A percentile compares a stretch with the other conserved stretches of the same genome.
These are phyloP conservation scores for Nylanderia fulva DNA, from an alignment of 1,140 invertebrate genomes.

Conservation along the genomic window DNA sequence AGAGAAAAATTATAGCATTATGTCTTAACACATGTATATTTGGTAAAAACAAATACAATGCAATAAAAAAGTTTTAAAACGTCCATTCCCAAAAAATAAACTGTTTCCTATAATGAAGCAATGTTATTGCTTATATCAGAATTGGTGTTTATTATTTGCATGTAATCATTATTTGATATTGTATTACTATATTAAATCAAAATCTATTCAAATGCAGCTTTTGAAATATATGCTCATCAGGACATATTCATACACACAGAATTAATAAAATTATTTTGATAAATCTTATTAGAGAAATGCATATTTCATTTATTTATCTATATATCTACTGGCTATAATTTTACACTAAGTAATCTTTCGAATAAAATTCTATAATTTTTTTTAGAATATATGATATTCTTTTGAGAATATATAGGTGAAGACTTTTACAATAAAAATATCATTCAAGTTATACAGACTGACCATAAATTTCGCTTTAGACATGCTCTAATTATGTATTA, in stretches of 20 bases:
- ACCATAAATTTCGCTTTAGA: neutral
- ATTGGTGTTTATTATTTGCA: conserved; percentile 9
- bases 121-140: conserved; percentile 31
- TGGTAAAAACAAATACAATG: conserved; percentile 43
- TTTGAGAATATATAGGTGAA: neutral
- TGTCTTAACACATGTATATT: conserved; percentile 46
- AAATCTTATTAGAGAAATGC: conserved; percentile 14
- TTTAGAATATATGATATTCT: conserved; percentile 16
- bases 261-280: neutral
- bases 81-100: conserved; percentile 37
- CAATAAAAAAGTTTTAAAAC: conserved; percentile 40
- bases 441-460: neutral
- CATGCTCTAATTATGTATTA: neutral
- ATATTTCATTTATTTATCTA: conserved; percentile 31
- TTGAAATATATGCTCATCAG: conserved; percentile 11
- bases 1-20: conserved; percentile 30
- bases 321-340: conserved; percentile 23
- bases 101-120: neutral
- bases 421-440: conserved; percentile 27
- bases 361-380: neutral
- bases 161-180: conserved; percentile 15
- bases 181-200: conserved; percentile 10
- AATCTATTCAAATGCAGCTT: conserved; percentile 19
- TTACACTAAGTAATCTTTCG: conserved; percentile 14
- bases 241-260: neutral